Conservation (phyloP, 2,113 vertebrate genomes). For the Siniperca knerii region DNA sequence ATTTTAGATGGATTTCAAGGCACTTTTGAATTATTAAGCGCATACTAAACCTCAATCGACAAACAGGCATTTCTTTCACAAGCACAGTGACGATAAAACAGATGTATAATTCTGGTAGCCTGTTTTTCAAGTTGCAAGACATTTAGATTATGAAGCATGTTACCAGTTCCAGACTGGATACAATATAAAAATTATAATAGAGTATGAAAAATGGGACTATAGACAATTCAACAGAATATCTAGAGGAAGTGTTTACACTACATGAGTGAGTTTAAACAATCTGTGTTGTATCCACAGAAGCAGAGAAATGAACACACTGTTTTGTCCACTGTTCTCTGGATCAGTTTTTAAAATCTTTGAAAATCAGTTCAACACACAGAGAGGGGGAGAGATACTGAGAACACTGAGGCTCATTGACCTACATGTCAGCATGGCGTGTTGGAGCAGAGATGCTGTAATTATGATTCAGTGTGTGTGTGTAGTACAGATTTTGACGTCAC, state of each 20-base stretch:
- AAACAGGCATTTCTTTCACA: neutral
- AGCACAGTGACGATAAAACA: slow-evolving; percentile 12
- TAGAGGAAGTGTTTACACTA: slow-evolving; percentile 38
- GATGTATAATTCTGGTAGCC: neutral
- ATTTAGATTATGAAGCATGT: neutral
- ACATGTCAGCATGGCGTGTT: slow-evolving; percentile 32
- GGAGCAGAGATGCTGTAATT: slow-evolving; percentile 39
- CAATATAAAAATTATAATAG: neutral
- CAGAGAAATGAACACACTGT: neutral
- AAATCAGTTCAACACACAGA: slow-evolving; percentile 21
- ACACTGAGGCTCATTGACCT: slow-evolving; percentile 45
- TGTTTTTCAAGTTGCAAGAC: neutral
- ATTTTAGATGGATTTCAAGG: slow-evolving; percentile 38
- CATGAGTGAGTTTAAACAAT: slow-evolving; percentile 41
- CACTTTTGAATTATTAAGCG: slow-evolving; percentile 47
- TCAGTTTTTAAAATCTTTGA: slow-evolving; percentile 14
- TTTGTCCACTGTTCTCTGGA: neutral
- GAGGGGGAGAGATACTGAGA: neutral
- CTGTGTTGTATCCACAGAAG: slow-evolving; percentile 27
- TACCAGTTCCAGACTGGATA: neutral
- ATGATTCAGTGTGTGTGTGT: neutral
- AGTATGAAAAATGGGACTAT: slow-evolving; percentile 38
- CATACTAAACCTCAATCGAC: slow-evolving; percentile 30
- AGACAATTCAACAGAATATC: slow-evolving; percentile 19
- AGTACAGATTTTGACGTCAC: neutral